Percentiles rank a stretch among this genome's conserved stretches.
These are phyloP conservation scores for Chaenocephalus aceratus DNA, from an alignment of 2,113 vertebrate genomes.

Conservation along the genomic window DNA sequence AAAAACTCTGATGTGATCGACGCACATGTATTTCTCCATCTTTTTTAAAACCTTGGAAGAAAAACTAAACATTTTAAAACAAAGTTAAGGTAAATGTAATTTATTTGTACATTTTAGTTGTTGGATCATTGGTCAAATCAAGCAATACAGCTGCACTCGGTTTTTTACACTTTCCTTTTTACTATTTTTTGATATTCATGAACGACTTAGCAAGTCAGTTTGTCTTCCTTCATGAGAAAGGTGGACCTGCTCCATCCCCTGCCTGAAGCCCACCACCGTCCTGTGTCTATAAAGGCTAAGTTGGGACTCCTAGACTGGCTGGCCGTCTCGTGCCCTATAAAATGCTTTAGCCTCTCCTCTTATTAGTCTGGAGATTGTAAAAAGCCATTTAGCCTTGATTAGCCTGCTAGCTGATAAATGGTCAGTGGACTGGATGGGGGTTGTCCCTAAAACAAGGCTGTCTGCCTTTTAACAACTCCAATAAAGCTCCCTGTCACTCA, in stretches of 20 bases:
- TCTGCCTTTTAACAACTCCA: conserved; percentile 72
- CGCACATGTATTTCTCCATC: background rate
- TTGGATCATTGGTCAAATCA: no score
- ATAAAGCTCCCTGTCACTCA: conserved; percentile 64
- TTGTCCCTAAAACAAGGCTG: conserved; percentile 50
- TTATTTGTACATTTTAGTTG: no score
- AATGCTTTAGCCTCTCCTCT: conserved; percentile 83
- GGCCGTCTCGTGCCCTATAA: conserved; percentile 71
- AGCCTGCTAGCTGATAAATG: conserved; percentile 87
- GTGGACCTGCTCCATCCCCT: background rate
- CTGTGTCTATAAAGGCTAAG: conserved; percentile 61
- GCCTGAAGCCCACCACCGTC: conserved; percentile 35
- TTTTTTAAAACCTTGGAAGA: background rate
- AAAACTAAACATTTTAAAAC: no score
- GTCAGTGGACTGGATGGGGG: conserved; percentile 51
- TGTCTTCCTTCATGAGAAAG: no score
- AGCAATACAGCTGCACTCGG: no score
- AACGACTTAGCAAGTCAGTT: no score
- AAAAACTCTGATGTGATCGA: no score
- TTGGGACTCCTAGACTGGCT: conserved; percentile 42
- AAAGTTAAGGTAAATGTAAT: no score
- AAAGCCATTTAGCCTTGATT: conserved; percentile 92
- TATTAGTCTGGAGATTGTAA: conserved; percentile 90
- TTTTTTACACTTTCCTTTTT: no score
- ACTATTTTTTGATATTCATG: no score